A percentile compares a stretch with the other conserved stretches of the same genome.
Evolutionary conservation across 2,888 invertebrate species (phyloP).

Genomic region (Drosophila borborema): DNA sequence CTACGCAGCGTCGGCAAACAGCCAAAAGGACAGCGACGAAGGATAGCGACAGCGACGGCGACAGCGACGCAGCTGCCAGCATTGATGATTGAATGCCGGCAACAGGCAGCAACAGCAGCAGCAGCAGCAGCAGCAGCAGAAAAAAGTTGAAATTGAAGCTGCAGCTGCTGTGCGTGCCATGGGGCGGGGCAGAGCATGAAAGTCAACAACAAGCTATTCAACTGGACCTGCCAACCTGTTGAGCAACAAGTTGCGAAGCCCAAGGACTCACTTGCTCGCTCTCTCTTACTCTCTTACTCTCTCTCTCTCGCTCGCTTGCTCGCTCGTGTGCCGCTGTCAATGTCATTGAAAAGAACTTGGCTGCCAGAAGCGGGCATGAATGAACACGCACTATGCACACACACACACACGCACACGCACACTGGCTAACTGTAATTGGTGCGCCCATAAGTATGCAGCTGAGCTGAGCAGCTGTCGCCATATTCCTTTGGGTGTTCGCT

Average conservation of each 20-base stretch:
- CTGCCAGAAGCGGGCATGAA: conserved; percentile 29
- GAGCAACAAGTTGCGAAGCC: conserved; percentile 38
- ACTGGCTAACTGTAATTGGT: conserved; percentile 27
- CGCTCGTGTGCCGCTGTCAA: conserved; percentile 31
- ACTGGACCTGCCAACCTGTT: conserved; percentile 60
- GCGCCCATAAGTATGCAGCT: conserved; percentile 33
- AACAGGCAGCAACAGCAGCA: conserved; percentile 6
- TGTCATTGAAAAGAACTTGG: conserved; percentile 63
- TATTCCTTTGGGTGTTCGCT: conserved; percentile 23
- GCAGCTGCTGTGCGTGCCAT: conserved; percentile 23
- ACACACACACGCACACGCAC: not conserved
- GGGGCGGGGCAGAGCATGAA: not conserved
- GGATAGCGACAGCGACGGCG: conserved; percentile 10
- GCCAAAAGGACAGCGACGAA: conserved; percentile 13
- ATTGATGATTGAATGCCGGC: conserved; percentile 62
- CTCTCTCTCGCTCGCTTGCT: not conserved
- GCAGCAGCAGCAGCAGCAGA: not conserved
- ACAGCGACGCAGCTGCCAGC: conserved; percentile 31
- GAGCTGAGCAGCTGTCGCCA: conserved; percentile 43
- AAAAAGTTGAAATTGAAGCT: conserved; percentile 7
- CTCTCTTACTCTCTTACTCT: not conserved
- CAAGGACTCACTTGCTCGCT: conserved; percentile 22
- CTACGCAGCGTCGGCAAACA: conserved; percentile 8
- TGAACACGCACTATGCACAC: conserved; percentile 33
- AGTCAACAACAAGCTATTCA: conserved; percentile 33